These are phyloP conservation scores for Drosophila hydei DNA, from an alignment of 1,140 invertebrate species.

Conservation along the genomic window DNA sequence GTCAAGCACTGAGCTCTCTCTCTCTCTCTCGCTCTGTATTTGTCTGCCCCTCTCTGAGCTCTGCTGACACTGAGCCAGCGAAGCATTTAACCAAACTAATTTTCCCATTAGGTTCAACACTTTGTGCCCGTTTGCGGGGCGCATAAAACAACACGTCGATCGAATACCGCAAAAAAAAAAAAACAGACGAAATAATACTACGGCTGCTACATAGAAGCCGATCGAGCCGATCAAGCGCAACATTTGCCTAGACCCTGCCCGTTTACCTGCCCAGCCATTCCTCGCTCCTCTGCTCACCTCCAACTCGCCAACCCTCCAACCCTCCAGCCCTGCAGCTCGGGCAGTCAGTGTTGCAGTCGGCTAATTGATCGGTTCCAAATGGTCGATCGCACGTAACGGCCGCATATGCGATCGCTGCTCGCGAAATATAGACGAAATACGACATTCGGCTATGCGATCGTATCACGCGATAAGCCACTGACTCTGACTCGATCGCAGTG, in stretches of 20 bases:
- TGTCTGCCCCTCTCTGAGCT: constrained; percentile 34
- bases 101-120: constrained; percentile 71
- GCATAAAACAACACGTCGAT: constrained; percentile 40
- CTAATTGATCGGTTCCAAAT: constrained; percentile 81
- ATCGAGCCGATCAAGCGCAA: constrained; percentile 55
- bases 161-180: constrained; percentile 38
- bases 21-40: neutral
- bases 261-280: neutral
- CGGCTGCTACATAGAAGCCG: constrained; percentile 16
- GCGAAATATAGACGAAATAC: constrained; percentile 68
- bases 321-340: neutral
- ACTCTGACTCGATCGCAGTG: constrained; percentile 11
- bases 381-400: constrained; percentile 72
- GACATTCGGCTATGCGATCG: constrained; percentile 77
- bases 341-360: constrained; percentile 10
- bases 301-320: neutral
- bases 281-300: neutral
- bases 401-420: constrained; percentile 51
- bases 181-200: neutral
- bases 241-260: constrained; percentile 34
- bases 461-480: constrained; percentile 73
- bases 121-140: constrained; percentile 43
- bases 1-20: constrained; percentile 24
- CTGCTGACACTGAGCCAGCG: constrained; percentile 25
- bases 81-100: constrained; percentile 74